These are phyloP conservation scores for Puffinus mauretanicus DNA, from an alignment of 2,113 vertebrate genomes.

Conservation along the genomic window DNA sequence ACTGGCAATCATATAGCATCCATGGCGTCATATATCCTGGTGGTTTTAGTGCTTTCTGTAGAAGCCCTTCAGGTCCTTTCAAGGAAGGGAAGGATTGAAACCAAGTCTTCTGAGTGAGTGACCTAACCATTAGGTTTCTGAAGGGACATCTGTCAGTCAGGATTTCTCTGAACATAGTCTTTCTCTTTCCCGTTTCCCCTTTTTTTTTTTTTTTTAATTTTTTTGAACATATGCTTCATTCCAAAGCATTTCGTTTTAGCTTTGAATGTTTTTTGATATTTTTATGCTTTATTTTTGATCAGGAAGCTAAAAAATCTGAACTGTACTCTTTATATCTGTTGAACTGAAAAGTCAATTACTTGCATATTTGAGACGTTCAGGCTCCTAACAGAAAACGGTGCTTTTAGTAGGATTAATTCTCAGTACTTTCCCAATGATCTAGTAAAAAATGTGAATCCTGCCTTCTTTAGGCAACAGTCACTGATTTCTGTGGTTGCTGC, in stretches of 20 bases:
- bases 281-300: background rate
- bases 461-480: background rate
- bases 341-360: background rate
- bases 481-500: background rate
- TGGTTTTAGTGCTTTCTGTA: background rate
- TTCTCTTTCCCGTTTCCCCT: background rate
- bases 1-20: background rate
- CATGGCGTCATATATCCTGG: background rate
- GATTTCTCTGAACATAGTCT: background rate
- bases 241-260: background rate
- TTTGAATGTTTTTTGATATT: background rate
- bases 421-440: background rate
- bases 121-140: background rate
- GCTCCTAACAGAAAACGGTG: background rate
- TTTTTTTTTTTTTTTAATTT: background rate
- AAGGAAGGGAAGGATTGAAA: background rate
- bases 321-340: background rate
- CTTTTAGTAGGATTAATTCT: background rate
- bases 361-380: background rate
- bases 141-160: fast-evolving
- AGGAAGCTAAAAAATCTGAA: background rate
- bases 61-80: background rate
- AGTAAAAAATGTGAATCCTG: background rate
- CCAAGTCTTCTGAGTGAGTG: background rate
- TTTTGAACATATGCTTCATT: background rate